Percentiles rank a stretch among this genome's conserved stretches.
Conservation (phyloP, 1,140 invertebrate species). For the Drosophila bipectinata region DNA sequence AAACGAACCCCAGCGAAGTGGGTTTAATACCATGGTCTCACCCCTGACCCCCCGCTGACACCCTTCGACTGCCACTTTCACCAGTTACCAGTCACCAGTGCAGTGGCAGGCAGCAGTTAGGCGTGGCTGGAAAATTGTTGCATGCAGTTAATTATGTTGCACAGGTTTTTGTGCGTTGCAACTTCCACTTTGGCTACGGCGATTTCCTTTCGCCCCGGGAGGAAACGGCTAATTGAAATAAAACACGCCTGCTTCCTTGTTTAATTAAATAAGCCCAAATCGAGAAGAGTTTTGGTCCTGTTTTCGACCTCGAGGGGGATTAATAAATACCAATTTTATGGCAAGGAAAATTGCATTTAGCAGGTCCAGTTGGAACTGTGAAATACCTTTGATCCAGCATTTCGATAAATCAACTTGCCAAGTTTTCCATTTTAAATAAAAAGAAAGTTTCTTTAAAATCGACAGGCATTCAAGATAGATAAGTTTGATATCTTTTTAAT, state of each 20-base stretch:
- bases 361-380: not conserved
- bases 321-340: slow-evolving; percentile 36
- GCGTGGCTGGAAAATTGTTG: slow-evolving; percentile 76
- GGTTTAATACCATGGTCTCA: slow-evolving; percentile 55
- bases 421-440: no score
- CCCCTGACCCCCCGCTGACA: not conserved
- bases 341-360: slow-evolving; percentile 22
- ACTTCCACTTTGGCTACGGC: slow-evolving; percentile 36
- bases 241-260: slow-evolving; percentile 50
- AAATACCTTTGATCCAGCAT: not conserved
- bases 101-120: slow-evolving; percentile 51
- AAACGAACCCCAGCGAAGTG: slow-evolving; percentile 6
- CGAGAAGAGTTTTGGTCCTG: slow-evolving; percentile 34
- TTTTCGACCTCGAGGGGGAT: slow-evolving; percentile 22
- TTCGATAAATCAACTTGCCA: no score
- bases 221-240: slow-evolving; percentile 73
- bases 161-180: slow-evolving; percentile 63
- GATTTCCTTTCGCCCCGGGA: slow-evolving; percentile 13
- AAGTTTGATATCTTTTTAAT: no score
- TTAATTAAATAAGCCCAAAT: slow-evolving; percentile 73
- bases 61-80: not conserved
- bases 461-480: no score
- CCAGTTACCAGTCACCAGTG: not conserved
- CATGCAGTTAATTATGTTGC: slow-evolving; percentile 81
- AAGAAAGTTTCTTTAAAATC: no score